phyloP scores from a whole-genome alignment of 2,797 vertebrate genomes.

The Propithecus perrieri region DNA sequence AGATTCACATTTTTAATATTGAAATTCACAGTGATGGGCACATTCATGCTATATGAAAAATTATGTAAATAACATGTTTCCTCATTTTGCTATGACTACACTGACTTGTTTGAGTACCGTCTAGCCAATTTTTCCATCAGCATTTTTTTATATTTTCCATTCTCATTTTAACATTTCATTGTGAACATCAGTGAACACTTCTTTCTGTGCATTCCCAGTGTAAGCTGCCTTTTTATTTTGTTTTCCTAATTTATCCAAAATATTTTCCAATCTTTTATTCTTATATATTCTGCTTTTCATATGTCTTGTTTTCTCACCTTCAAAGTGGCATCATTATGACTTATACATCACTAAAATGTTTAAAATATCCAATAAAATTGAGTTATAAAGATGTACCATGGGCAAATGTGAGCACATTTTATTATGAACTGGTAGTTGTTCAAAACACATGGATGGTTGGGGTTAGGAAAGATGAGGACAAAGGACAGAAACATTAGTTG shows the following conservation, averaged over 20 bases:
- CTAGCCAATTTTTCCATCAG: neutral
- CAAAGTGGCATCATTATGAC: neutral
- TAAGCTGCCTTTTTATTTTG: conserved; percentile 18
- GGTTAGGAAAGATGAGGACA: neutral
- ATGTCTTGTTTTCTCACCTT: neutral
- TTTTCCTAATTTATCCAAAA: conserved; percentile 3
- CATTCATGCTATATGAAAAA: neutral
- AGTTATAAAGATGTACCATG: neutral
- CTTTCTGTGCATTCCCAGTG: neutral
- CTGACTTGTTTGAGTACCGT: neutral
- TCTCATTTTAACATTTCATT: neutral
- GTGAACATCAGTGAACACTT: neutral
- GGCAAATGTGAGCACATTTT: neutral
- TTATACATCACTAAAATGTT: neutral
- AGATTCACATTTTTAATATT: conserved; percentile 54
- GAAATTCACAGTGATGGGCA: conserved; percentile 9
- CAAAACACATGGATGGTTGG: neutral
- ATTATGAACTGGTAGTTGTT: neutral
- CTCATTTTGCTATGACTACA: neutral
- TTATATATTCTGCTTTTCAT: neutral
- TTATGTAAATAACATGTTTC: conserved; percentile 28
- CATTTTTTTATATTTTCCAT: neutral
- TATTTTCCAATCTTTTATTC: neutral
- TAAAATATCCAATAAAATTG: neutral
- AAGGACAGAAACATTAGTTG: neutral